Evolutionary conservation across 2,888 invertebrate species (phyloP).

Genomic region (Temnothorax rugatulus): DNA sequence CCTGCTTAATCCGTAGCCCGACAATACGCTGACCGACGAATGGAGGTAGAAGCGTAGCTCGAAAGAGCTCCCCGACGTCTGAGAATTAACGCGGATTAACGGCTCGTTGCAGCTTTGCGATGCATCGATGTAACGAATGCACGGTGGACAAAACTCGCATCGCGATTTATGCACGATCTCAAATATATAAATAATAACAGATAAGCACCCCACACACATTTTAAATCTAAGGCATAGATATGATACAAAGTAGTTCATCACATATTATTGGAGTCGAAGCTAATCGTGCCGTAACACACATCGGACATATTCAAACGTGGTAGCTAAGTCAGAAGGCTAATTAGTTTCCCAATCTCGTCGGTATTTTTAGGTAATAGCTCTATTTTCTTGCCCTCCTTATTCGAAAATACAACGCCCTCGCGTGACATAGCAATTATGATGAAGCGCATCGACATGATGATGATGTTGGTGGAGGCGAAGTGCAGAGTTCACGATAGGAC

Average conservation of each 20-base stretch:
- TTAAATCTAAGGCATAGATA: neutral
- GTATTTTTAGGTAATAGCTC: conserved; percentile 7
- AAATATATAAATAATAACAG: neutral
- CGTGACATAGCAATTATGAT: conserved; percentile 56
- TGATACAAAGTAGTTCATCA: neutral
- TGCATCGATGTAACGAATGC: neutral
- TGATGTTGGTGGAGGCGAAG: conserved; percentile 43
- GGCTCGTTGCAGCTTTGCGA: neutral
- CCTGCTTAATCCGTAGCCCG: conserved; percentile 36
- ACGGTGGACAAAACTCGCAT: neutral
- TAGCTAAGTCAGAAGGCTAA: neutral
- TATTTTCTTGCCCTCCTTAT: neutral
- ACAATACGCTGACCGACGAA: conserved; percentile 24
- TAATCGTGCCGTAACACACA: neutral
- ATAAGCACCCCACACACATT: neutral
- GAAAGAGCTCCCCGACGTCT: neutral
- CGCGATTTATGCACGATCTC: neutral
- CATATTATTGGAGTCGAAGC: neutral
- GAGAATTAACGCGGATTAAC: conserved; percentile 23
- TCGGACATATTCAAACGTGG: neutral
- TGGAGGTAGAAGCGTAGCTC: neutral
- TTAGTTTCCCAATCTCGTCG: neutral
- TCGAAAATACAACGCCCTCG: conserved; percentile 35
- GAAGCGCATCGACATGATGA: conserved; percentile 31
- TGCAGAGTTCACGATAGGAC: conserved; percentile 67